A percentile compares a stretch with the other conserved stretches of the same genome.
Conservation (phyloP, 2,113 vertebrate genomes). For the Chaetodon trifascialis region DNA sequence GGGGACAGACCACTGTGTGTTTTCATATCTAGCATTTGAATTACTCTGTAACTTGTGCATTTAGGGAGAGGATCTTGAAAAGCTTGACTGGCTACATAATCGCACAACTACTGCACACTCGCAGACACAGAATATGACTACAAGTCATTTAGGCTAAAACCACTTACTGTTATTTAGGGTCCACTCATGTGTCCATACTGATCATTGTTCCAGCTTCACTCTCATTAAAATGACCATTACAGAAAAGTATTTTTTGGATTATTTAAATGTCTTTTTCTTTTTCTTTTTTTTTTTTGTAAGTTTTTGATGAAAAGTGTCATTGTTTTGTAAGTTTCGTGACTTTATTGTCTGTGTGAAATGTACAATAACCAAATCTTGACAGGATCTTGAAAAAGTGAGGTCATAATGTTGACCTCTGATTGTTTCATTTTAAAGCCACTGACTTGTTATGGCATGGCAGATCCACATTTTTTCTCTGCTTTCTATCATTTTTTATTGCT, state of each 20-base stretch:
- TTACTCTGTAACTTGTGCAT: neutral
- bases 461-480: constrained; percentile 3
- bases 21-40: constrained; percentile 9
- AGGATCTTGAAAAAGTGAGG: constrained; percentile 3
- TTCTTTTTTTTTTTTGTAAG: neutral
- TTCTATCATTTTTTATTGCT: constrained; percentile 2
- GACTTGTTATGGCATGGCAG: constrained; percentile 4
- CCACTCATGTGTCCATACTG: constrained; percentile 33
- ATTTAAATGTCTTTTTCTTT: neutral
- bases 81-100: neutral
- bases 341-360: constrained; percentile 23
- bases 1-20: constrained; percentile 53
- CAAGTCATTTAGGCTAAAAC: neutral
- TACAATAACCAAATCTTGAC: constrained; percentile 1
- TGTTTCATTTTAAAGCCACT: constrained; percentile 37
- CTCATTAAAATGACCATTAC: constrained; percentile 19
- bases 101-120: neutral
- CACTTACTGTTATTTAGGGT: constrained; percentile 26
- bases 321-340: neutral
- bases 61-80: neutral
- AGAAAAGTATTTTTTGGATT: neutral
- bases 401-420: neutral
- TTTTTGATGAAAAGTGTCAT: neutral
- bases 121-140: neutral
- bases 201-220: constrained; percentile 20